phyloP scores from a whole-genome alignment of 2,113 vertebrate species.

The Callospermophilus lateralis region DNA sequence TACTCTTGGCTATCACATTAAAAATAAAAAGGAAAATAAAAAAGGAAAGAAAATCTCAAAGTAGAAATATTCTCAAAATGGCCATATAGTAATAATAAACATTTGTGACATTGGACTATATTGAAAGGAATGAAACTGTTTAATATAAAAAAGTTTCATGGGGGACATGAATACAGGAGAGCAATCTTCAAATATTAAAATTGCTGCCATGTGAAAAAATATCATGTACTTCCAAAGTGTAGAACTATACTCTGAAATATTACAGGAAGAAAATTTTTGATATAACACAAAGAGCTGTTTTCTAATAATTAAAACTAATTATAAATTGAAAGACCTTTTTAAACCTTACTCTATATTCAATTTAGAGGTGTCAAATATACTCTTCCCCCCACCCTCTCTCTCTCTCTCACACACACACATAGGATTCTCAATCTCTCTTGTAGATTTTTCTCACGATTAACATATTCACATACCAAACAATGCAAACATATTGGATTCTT shows the following conservation, averaged over 20 bases:
- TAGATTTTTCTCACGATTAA: neutral
- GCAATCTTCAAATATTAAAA: neutral
- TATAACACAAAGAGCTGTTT: neutral
- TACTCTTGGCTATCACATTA: neutral
- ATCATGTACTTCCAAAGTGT: neutral
- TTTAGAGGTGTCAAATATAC: neutral
- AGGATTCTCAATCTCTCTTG: neutral
- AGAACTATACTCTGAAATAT: neutral
- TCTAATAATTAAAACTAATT: neutral
- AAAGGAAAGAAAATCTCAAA: neutral
- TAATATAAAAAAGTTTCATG: neutral
- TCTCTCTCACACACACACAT: neutral
- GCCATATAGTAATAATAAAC: neutral
- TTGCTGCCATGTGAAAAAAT: neutral
- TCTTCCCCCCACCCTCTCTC: neutral
- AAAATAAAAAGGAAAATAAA: neutral
- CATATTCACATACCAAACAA: neutral
- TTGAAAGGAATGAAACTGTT: neutral
- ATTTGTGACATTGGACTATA: neutral
- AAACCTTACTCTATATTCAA: neutral
- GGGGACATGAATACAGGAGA: neutral
- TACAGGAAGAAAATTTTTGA: neutral
- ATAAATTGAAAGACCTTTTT: neutral
- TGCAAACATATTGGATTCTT: neutral
- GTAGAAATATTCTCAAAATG: neutral